Percentiles rank a stretch among this genome's conserved stretches.
phyloP scores from a whole-genome alignment of 2,888 invertebrate species.

The Bugulina stolonifera region DNA sequence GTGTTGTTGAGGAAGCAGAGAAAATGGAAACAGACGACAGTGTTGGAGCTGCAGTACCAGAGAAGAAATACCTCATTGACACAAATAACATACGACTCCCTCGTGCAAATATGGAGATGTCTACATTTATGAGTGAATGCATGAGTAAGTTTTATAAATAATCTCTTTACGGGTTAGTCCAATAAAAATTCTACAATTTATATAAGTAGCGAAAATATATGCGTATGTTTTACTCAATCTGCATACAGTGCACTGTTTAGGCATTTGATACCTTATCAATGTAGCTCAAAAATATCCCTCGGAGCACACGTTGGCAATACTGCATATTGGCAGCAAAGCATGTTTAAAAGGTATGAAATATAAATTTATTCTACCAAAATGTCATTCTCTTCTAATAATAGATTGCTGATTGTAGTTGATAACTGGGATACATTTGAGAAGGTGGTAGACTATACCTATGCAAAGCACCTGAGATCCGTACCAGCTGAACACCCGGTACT shows the following conservation, averaged over 20 bases:
- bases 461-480: conserved; percentile 86
- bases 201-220: too few species aligned
- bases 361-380: too few species aligned
- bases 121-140: conserved; percentile 92
- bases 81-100: conserved; percentile 88
- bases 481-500: conserved; percentile 91
- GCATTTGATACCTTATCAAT: too few species aligned
- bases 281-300: too few species aligned
- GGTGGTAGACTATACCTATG: conserved; percentile 85
- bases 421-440: conserved; percentile 99
- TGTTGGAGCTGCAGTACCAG: conserved; percentile 34
- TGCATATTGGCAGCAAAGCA: too few species aligned
- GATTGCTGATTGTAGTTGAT: conserved; percentile 67
- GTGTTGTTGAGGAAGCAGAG: conserved; percentile 57
- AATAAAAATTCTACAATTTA: too few species aligned
- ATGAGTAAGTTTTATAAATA: conserved; percentile 61
- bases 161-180: too few species aligned
- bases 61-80: conserved; percentile 70
- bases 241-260: too few species aligned
- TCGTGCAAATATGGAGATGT: conserved; percentile 76
- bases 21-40: conserved; percentile 43
- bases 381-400: too few species aligned
- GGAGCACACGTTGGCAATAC: too few species aligned
- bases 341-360: too few species aligned
- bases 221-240: too few species aligned